Conservation (phyloP, 1,140 invertebrate genomes). For the Plodia interpunctella region DNA sequence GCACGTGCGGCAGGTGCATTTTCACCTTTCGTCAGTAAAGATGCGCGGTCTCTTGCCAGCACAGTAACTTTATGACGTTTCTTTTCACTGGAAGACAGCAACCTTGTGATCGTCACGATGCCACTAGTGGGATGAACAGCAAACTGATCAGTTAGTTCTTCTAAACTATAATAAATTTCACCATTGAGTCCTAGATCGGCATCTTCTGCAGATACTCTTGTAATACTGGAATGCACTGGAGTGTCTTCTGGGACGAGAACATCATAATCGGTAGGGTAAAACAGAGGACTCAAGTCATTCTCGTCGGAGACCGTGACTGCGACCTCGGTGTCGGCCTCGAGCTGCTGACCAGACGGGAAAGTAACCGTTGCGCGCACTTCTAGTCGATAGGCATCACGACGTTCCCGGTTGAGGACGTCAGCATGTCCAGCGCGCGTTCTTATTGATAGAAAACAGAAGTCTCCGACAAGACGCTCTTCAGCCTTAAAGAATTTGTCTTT, state of each 20-base stretch:
- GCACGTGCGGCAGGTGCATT: constrained; percentile 77
- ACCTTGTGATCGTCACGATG: constrained; percentile 89
- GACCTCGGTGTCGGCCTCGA: constrained; percentile 86
- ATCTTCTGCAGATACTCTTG: constrained; percentile 91
- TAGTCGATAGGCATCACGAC: constrained; percentile 89
- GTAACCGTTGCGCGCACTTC: constrained; percentile 86
- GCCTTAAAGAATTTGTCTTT: constrained; percentile 95
- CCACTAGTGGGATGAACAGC: constrained; percentile 95
- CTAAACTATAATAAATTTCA: constrained; percentile 97
- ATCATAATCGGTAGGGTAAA: constrained; percentile 92
- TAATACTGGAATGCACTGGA: constrained; percentile 87
- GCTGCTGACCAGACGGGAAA: constrained; percentile 77
- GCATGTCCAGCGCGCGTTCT: constrained; percentile 90
- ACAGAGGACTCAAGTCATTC: constrained; percentile 95
- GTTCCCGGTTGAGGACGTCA: constrained; percentile 93
- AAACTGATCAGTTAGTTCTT: constrained; percentile 89
- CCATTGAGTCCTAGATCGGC: constrained; percentile 96
- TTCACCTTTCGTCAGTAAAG: constrained; percentile 61
- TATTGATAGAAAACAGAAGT: constrained; percentile 95
- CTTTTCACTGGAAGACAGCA: constrained; percentile 83
- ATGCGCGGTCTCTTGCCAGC: constrained; percentile 89
- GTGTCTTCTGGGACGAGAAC: constrained; percentile 93
- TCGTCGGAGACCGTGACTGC: constrained; percentile 90
- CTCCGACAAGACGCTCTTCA: constrained; percentile 90
- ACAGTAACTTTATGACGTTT: constrained; percentile 87